These are phyloP conservation scores for Hydroisotoma schaefferi DNA, from an alignment of 2,888 invertebrate species.

Conservation along the genomic window DNA sequence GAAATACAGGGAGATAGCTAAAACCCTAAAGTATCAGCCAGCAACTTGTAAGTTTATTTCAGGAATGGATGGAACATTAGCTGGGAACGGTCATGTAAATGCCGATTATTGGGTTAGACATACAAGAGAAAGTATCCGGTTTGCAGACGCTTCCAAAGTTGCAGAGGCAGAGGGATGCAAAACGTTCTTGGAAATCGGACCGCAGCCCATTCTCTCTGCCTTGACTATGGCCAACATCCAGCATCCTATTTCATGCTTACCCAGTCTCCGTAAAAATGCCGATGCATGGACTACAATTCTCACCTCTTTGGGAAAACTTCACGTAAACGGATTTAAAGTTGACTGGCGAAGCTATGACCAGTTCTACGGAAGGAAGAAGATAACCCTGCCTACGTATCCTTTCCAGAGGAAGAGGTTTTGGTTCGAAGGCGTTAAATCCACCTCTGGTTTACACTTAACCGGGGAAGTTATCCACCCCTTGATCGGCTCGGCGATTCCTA, in stretches of 20 bases:
- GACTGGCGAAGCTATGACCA: slow-evolving; percentile 18
- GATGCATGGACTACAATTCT: slow-evolving; percentile 10
- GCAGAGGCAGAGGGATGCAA: not conserved
- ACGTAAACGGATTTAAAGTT: not conserved
- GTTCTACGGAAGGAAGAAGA: not conserved
- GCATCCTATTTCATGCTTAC: not conserved
- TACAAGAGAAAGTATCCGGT: slow-evolving; percentile 15
- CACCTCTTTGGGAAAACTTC: not conserved
- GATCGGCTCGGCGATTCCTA: slow-evolving; percentile 10
- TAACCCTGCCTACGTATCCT: slow-evolving; percentile 12
- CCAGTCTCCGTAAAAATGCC: not conserved
- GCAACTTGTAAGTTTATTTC: slow-evolving; percentile 17
- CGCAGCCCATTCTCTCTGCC: slow-evolving; percentile 15
- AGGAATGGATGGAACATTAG: slow-evolving; percentile 15
- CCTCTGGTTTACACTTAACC: not conserved
- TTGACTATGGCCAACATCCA: slow-evolving; percentile 4
- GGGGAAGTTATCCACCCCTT: slow-evolving; percentile 13
- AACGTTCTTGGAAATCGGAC: slow-evolving; percentile 21
- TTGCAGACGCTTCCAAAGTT: slow-evolving; percentile 11
- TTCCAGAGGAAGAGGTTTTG: slow-evolving; percentile 13
- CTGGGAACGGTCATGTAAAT: not conserved
- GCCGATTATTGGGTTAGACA: slow-evolving; percentile 15
- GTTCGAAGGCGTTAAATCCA: not conserved
- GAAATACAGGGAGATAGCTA: slow-evolving; percentile 2
- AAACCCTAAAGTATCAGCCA: not conserved